Conservation (phyloP, 2,888 invertebrate genomes). For the Ectemnius lituratus region DNA sequence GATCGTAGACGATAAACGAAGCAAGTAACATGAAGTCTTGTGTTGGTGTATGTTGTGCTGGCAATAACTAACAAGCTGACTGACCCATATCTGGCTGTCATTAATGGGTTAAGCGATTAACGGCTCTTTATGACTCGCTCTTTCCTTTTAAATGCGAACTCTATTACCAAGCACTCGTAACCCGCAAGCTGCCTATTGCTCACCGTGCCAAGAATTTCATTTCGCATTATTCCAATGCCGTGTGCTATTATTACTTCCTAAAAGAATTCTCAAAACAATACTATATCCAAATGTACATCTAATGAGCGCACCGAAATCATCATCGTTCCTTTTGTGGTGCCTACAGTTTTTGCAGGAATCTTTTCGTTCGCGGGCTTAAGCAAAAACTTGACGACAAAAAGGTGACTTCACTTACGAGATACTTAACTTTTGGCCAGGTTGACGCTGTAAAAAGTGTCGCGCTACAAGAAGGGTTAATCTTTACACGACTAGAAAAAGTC, state of each 20-base stretch:
- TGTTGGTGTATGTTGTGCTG: background rate
- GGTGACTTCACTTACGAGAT: conserved; percentile 55
- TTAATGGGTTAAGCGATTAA: conserved; percentile 36
- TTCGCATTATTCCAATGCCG: background rate
- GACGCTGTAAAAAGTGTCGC: conserved; percentile 4
- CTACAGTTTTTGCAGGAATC: background rate
- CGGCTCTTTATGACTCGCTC: conserved; percentile 7
- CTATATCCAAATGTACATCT: too few relatives aligned
- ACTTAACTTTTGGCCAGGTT: conserved; percentile 34
- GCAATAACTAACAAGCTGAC: conserved; percentile 30
- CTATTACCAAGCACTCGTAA: background rate
- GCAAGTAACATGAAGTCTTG: conserved; percentile 15
- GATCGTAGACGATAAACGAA: conserved; percentile 33
- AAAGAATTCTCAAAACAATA: too few relatives aligned
- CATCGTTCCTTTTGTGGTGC: background rate
- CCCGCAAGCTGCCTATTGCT: too few relatives aligned
- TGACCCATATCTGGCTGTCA: conserved; percentile 20
- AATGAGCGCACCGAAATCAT: background rate
- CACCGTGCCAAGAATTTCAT: background rate
- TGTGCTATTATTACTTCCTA: background rate
- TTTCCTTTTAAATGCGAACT: background rate
- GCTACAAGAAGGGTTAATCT: conserved; percentile 23
- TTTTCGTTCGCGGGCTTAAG: background rate
- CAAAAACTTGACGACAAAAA: conserved; percentile 37
- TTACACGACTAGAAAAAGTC: conserved; percentile 22